Evolutionary conservation across 2,797 vertebrate species (phyloP).

Genomic region (Helicolenus hilgendorfi): DNA sequence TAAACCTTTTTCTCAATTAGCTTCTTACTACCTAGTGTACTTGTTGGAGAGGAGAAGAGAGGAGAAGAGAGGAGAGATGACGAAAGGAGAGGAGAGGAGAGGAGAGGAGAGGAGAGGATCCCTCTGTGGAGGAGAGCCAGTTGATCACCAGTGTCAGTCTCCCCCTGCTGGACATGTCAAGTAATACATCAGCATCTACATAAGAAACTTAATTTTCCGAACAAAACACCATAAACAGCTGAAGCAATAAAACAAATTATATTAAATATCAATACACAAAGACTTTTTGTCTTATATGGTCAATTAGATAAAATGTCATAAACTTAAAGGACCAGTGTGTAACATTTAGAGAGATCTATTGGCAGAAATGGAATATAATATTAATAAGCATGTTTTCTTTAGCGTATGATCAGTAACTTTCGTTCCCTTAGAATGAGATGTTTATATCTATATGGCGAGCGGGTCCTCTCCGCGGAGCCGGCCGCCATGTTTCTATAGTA

Average conservation of each 20-base stretch:
- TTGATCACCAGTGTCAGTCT: conserved; percentile 40
- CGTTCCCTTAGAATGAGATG: too few relatives aligned
- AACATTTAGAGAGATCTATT: too few relatives aligned
- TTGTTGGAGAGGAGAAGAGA: not conserved
- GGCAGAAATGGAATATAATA: too few relatives aligned
- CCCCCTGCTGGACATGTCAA: conserved; percentile 66
- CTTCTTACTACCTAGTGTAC: not conserved
- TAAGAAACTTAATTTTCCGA: not conserved
- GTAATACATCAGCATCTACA: not conserved
- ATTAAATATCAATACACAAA: not conserved
- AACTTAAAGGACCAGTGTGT: too few relatives aligned
- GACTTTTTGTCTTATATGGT: not conserved
- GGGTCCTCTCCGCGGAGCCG: too few relatives aligned
- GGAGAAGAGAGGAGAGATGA: not conserved
- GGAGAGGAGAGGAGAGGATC: not conserved
- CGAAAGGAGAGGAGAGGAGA: too few relatives aligned
- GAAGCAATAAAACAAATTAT: not conserved
- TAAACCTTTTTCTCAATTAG: not conserved
- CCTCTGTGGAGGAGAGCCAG: not conserved
- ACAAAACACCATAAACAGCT: not conserved
- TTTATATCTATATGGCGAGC: too few relatives aligned
- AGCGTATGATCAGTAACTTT: too few relatives aligned
- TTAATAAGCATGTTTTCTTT: too few relatives aligned
- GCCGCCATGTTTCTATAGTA: too few relatives aligned
- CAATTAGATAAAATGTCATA: not conserved